Conservation (phyloP, 2,888 invertebrate genomes). For the Rhamphomyia laevipes region DNA sequence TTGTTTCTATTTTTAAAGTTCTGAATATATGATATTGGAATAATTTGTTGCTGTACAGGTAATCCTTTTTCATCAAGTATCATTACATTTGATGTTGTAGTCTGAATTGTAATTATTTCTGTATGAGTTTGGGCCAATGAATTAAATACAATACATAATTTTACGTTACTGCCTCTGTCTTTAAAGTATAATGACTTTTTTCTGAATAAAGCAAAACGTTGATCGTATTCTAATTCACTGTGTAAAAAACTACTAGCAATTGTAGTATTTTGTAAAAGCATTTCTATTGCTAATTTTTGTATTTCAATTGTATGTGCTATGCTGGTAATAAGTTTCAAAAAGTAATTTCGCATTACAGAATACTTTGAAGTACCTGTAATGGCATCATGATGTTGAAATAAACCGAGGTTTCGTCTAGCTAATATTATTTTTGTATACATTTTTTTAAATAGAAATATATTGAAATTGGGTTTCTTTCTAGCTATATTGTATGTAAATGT, state of each 20-base stretch:
- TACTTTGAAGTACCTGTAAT: conserved; percentile 92
- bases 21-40: conserved; percentile 63
- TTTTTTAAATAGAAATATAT: conserved; percentile 55
- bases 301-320: conserved; percentile 65
- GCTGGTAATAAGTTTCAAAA: conserved; percentile 71
- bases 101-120: conserved; percentile 61
- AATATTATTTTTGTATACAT: conserved; percentile 70
- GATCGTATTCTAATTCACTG: conserved; percentile 61
- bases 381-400: conserved; percentile 97
- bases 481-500: conserved; percentile 68
- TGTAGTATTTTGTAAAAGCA: conserved; percentile 38
- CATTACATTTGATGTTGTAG: conserved; percentile 58
- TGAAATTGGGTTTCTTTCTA: conserved; percentile 40
- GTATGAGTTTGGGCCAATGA: conserved; percentile 65
- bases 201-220: conserved; percentile 63
- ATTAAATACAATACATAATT: conserved; percentile 65
- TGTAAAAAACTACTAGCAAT: conserved; percentile 39
- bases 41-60: conserved; percentile 60
- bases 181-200: conserved; percentile 57
- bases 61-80: conserved; percentile 53
- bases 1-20: conserved; percentile 24
- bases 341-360: conserved; percentile 89
- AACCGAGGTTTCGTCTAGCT: conserved; percentile 71
- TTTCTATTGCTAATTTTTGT: conserved; percentile 60
- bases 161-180: conserved; percentile 41